Evolutionary conservation across 2,797 vertebrate species (phyloP).

Genomic region (Hemibagrus guttatus): DNA sequence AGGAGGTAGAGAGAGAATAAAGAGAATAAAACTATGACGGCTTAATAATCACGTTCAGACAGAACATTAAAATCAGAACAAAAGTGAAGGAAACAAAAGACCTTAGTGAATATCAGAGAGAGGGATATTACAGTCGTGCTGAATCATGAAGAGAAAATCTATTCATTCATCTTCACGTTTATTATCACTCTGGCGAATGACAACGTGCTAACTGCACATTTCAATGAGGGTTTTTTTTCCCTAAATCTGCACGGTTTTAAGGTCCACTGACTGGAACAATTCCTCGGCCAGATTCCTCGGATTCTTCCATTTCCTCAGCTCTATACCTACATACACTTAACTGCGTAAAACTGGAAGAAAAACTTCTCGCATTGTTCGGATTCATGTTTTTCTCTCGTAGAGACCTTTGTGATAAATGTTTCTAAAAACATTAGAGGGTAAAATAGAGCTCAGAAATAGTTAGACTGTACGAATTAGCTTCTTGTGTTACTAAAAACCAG

Average conservation of each 20-base stretch:
- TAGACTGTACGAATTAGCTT: not conserved
- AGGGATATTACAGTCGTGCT: not conserved
- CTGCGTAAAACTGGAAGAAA: not conserved
- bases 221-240: not conserved
- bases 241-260: not conserved
- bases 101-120: not conserved
- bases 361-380: not conserved
- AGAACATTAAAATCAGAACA: not conserved
- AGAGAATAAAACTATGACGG: not conserved
- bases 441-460: not conserved
- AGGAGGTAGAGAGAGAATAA: not conserved
- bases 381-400: not conserved
- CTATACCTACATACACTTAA: not conserved
- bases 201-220: not conserved
- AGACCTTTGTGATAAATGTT: not conserved
- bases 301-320: not conserved
- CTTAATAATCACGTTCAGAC: slow-evolving; percentile 10
- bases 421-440: too few species aligned
- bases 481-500: not conserved
- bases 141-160: not conserved
- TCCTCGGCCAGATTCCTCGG: not conserved
- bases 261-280: not conserved
- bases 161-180: not conserved
- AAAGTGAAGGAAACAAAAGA: slow-evolving; percentile 2
- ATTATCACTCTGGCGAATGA: not conserved